Percentiles rank a stretch among this genome's conserved stretches.
These are phyloP conservation scores for Corythucha ciliata DNA, from an alignment of 2,888 invertebrate genomes.

Conservation along the genomic window DNA sequence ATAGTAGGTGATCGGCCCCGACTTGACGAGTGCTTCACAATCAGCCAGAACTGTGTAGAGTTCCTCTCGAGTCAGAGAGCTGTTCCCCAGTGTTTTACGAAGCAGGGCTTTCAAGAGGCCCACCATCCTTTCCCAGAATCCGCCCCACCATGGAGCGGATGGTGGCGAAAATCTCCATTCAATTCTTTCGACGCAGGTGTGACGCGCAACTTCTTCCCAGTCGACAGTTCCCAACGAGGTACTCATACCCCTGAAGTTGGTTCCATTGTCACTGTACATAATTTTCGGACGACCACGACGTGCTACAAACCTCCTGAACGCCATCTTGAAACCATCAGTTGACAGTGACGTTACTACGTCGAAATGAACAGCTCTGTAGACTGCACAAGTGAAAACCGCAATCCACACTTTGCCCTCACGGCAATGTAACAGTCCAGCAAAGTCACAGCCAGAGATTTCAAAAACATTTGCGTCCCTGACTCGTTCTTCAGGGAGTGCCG, in stretches of 20 bases:
- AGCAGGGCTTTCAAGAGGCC: slow-evolving; percentile 2
- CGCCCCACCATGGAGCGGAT: slow-evolving; percentile 42
- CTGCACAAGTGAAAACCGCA: slow-evolving; percentile 11
- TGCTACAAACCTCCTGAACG: slow-evolving; percentile 8
- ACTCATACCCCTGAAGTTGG: slow-evolving; percentile 34
- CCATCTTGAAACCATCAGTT: slow-evolving; percentile 4
- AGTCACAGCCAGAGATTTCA: slow-evolving; percentile 7
- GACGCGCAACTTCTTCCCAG: slow-evolving; percentile 36
- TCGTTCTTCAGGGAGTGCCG: slow-evolving; percentile 1
- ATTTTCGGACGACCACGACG: slow-evolving; percentile 14
- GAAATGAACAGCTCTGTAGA: slow-evolving; percentile 6
- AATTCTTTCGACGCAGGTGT: slow-evolving; percentile 26
- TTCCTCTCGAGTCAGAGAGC: not conserved
- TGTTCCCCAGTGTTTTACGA: slow-evolving; percentile 5
- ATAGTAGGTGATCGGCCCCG: not conserved
- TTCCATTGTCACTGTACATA: slow-evolving; percentile 37
- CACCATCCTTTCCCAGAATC: slow-evolving; percentile 38
- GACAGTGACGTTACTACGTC: slow-evolving; percentile 11
- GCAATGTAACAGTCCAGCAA: slow-evolving; percentile 3
- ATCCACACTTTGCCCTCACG: slow-evolving; percentile 15
- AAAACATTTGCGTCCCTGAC: slow-evolving; percentile 7
- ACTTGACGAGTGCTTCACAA: slow-evolving; percentile 15
- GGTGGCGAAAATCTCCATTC: slow-evolving; percentile 40
- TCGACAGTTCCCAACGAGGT: slow-evolving; percentile 46
- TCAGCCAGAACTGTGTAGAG: slow-evolving; percentile 4